Conservation (phyloP, 1,140 invertebrate genomes). For the Drosophila repleta region DNA sequence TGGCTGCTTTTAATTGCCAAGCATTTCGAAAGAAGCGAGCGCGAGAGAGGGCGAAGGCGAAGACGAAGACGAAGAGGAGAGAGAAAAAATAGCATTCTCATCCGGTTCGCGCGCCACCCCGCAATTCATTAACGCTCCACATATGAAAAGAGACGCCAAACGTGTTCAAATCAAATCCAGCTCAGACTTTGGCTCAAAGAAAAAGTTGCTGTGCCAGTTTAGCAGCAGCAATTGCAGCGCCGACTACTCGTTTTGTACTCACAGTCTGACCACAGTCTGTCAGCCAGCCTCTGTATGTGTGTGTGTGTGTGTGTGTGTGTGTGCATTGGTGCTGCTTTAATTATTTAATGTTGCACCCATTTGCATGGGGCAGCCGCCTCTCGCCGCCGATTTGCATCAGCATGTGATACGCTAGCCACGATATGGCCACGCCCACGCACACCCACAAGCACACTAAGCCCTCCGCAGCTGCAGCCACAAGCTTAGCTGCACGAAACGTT, state of each 20-base stretch:
- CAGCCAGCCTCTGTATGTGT: constrained; percentile 1
- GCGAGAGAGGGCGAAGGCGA: neutral
- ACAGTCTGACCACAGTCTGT: constrained; percentile 21
- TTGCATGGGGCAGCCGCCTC: constrained; percentile 60
- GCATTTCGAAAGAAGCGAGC: constrained; percentile 40
- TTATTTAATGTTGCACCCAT: constrained; percentile 80
- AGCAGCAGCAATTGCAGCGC: constrained; percentile 31
- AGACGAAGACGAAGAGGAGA: no score
- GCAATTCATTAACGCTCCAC: constrained; percentile 79
- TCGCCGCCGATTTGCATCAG: constrained; percentile 70
- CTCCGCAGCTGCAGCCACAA: constrained; percentile 7
- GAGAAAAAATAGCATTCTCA: constrained; percentile 55
- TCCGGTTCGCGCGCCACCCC: constrained; percentile 70
- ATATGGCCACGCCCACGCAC: constrained; percentile 26
- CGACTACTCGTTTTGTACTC: constrained; percentile 29
- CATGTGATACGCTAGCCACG: constrained; percentile 44
- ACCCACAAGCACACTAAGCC: constrained; percentile 27
- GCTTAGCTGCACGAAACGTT: constrained; percentile 35
- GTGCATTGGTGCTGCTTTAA: constrained; percentile 60
- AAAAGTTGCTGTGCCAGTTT: constrained; percentile 82
- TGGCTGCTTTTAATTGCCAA: constrained; percentile 67
- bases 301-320: constrained; percentile 22
- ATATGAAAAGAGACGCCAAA: constrained; percentile 47
- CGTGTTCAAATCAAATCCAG: constrained; percentile 49
- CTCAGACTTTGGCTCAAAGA: constrained; percentile 54